Conservation (phyloP, 1,140 invertebrate species). For the Drosophila repleta region DNA sequence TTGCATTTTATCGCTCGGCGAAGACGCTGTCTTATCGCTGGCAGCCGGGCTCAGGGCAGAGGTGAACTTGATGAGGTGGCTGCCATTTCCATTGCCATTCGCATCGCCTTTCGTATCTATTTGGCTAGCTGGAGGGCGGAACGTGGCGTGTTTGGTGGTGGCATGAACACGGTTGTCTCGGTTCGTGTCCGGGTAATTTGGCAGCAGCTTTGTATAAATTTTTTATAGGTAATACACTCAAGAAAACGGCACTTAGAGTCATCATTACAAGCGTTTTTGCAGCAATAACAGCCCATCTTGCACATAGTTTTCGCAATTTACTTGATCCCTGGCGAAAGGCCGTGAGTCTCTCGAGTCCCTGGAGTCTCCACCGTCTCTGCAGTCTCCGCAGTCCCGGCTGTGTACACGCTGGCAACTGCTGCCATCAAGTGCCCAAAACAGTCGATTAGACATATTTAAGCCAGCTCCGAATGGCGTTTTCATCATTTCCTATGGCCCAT, state of each 20-base stretch:
- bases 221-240: slow-evolving; percentile 84
- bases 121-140: slow-evolving; percentile 5
- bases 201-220: slow-evolving; percentile 83
- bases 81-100: slow-evolving; percentile 22
- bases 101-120: slow-evolving; percentile 35
- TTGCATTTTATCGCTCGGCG: slow-evolving; percentile 75
- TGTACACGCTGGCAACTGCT: slow-evolving; percentile 56
- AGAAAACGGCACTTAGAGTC: slow-evolving; percentile 83
- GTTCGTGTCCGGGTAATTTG: slow-evolving; percentile 65
- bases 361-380: background rate
- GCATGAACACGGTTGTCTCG: slow-evolving; percentile 29
- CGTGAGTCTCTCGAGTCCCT: slow-evolving; percentile 7
- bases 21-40: slow-evolving; percentile 44
- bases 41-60: slow-evolving; percentile 22
- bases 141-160: slow-evolving; percentile 44
- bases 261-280: slow-evolving; percentile 84
- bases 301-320: slow-evolving; percentile 84
- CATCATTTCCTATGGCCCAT: slow-evolving; percentile 69
- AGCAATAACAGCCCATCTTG: slow-evolving; percentile 84
- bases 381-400: slow-evolving; percentile 6
- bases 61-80: slow-evolving; percentile 54
- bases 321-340: slow-evolving; percentile 71
- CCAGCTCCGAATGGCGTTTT: slow-evolving; percentile 55
- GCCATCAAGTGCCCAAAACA: slow-evolving; percentile 70
- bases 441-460: slow-evolving; percentile 78